Evolutionary conservation across 1,140 invertebrate genomes (phyloP).

Genomic region (Calliphora vicina): DNA sequence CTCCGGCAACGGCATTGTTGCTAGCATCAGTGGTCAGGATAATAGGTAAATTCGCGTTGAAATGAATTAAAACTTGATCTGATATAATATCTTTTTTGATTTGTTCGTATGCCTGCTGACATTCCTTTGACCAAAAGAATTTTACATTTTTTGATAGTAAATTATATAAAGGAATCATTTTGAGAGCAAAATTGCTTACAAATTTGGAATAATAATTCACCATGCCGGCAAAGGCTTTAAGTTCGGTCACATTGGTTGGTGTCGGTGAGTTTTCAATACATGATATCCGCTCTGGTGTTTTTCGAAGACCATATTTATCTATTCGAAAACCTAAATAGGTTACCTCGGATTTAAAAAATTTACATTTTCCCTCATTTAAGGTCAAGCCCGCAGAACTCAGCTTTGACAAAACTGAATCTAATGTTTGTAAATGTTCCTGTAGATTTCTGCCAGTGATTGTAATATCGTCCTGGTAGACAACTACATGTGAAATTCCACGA

Average conservation of each 20-base stretch:
- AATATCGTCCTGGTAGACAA: conserved; percentile 59
- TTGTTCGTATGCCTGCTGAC: conserved; percentile 21
- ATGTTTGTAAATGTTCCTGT: conserved; percentile 44
- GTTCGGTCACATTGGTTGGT: conserved; percentile 44
- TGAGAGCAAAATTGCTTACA: conserved; percentile 49
- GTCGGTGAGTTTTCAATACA: conserved; percentile 42
- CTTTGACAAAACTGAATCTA: conserved; percentile 20
- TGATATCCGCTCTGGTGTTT: conserved; percentile 41
- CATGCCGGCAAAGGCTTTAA: conserved; percentile 48
- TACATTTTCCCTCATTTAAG: conserved; percentile 50
- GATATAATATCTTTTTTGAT: conserved; percentile 33
- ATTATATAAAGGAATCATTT: conserved; percentile 52
- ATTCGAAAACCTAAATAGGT: conserved; percentile 50
- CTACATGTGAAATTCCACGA: conserved; percentile 40
- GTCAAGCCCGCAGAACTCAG: conserved; percentile 40
- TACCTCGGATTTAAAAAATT: conserved; percentile 47
- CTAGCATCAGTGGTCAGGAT: conserved; percentile 41
- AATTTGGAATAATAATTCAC: conserved; percentile 58
- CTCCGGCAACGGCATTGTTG: too few relatives aligned
- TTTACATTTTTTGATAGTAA: conserved; percentile 46
- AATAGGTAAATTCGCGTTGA: conserved; percentile 37
- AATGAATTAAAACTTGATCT: conserved; percentile 40
- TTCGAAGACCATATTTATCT: conserved; percentile 45
- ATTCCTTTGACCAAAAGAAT: conserved; percentile 44
- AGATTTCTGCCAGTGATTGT: conserved; percentile 47